Evolutionary conservation across 2,888 invertebrate species (phyloP), one percentile per base, ranked within the genome.

Genomic region (Oxyteleia sp.): DNA sequence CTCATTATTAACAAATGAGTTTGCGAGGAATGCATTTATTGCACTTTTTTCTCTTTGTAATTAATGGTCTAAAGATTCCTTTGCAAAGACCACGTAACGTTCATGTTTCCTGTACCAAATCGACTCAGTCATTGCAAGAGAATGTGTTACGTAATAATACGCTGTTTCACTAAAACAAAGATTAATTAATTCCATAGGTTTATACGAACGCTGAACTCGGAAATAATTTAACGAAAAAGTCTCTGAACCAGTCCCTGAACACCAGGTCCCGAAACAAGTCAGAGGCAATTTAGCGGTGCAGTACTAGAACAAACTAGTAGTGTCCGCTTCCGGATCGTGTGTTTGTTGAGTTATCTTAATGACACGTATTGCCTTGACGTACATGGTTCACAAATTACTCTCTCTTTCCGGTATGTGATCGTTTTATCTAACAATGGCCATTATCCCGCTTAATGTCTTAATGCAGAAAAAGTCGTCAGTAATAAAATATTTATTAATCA

Each of bases 241-340:
- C 7, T 1, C 32, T 32, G n/a, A n/a, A n/a, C n/a, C n/a, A n/a
- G n/a, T 32, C 32, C 26, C 43, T 13, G 15, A 26, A 41, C 18
- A n/a, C n/a, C n/a, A 11, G 16, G 18, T 43, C 43, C 8, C 13
- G 20, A 66, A 51, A 66, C 20, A 49, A 35, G 49, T 10, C 16
- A 18, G 13, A n/a, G 35, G 38, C 13, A 51, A 38, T 66, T 51
- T 38, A 47, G 10, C 16, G 18, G 26, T 32, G 47, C 18, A 43
- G n/a, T 41, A 20, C 29, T 23, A 23, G 13, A 64, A 38, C 20
- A 11, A 35, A 63, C 53, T 49, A 51, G 32, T 35, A 43, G 32
- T 63, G 74, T 64, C 55, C 47, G 23, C 51, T 74, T 51, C 45
- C 45, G 63, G 74, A 45, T 74, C 74, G 57, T 49, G 47, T 51